Percentiles rank a stretch among this genome's conserved stretches.
phyloP scores from a whole-genome alignment of 1,140 invertebrate species.

The Aphelenchoides besseyi region DNA sequence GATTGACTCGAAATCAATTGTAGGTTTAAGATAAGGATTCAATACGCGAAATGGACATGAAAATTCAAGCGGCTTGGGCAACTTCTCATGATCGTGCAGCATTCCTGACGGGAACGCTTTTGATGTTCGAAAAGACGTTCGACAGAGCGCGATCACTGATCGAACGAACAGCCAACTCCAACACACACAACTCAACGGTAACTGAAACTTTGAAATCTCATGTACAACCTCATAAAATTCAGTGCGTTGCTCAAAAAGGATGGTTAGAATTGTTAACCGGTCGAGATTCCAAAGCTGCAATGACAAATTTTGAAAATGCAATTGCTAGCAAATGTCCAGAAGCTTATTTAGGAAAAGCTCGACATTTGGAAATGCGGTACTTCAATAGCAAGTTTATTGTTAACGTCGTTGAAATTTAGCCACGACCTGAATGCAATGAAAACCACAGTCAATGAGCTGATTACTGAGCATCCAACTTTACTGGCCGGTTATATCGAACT shows the following conservation, averaged over 20 bases:
- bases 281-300: constrained; percentile 34
- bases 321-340: constrained; percentile 35
- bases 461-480: constrained; percentile 36
- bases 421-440: constrained; percentile 42
- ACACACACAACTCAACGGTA: constrained; percentile 33
- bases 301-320: constrained; percentile 38
- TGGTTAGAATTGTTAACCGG: constrained; percentile 41
- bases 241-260: constrained; percentile 37
- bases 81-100: constrained; percentile 22
- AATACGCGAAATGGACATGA: constrained; percentile 29
- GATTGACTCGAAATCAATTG: neutral
- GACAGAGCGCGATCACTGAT: constrained; percentile 30
- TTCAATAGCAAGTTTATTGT: too few relatives aligned
- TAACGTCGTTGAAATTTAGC: constrained; percentile 26
- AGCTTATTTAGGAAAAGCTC: constrained; percentile 46
- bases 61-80: constrained; percentile 40
- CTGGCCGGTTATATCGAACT: constrained; percentile 45
- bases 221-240: constrained; percentile 23
- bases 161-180: constrained; percentile 24
- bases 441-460: constrained; percentile 19
- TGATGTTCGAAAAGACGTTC: constrained; percentile 30
- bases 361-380: constrained; percentile 38
- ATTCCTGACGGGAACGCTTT: constrained; percentile 26
- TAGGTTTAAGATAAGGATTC: constrained; percentile 38
- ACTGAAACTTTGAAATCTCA: neutral